Percentiles rank a stretch among this genome's conserved stretches.
Conservation (phyloP, 37 sponge, comb jelly and placozoan species). For the Mnemiopsis leidyi region DNA sequence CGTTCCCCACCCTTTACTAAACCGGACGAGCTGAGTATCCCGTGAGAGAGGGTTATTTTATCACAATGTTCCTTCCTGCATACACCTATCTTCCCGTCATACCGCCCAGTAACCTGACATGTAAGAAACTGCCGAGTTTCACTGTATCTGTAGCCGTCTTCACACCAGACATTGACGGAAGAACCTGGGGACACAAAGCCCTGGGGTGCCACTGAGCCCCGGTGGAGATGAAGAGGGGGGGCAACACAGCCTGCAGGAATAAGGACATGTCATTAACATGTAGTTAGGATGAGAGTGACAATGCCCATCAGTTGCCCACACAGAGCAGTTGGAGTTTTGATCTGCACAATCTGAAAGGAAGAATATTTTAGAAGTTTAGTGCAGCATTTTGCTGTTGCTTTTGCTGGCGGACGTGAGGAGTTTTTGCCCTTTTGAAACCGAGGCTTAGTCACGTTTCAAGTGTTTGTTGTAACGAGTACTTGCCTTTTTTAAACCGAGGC, state of each 20-base stretch:
- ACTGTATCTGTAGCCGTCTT: not conserved
- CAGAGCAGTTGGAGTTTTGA: not conserved
- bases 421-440: too few species aligned
- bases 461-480: too few species aligned
- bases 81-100: not conserved
- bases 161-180: not conserved
- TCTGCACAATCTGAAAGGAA: conserved; percentile 4
- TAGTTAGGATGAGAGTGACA: not conserved
- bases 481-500: too few species aligned
- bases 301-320: not conserved
- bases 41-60: not conserved
- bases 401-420: too few species aligned
- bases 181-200: not conserved
- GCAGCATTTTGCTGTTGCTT: too few species aligned
- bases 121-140: not conserved
- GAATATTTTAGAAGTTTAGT: too few species aligned
- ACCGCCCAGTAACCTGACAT: not conserved
- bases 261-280: not conserved
- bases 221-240: not conserved
- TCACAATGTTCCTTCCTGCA: not conserved
- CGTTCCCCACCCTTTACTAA: not conserved
- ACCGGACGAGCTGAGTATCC: not conserved
- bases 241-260: not conserved
- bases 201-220: not conserved
- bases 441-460: too few species aligned